Base-by-base conservation (phyloP, 2,888 invertebrate genomes). In the Oscheius myriophilus region DNA sequence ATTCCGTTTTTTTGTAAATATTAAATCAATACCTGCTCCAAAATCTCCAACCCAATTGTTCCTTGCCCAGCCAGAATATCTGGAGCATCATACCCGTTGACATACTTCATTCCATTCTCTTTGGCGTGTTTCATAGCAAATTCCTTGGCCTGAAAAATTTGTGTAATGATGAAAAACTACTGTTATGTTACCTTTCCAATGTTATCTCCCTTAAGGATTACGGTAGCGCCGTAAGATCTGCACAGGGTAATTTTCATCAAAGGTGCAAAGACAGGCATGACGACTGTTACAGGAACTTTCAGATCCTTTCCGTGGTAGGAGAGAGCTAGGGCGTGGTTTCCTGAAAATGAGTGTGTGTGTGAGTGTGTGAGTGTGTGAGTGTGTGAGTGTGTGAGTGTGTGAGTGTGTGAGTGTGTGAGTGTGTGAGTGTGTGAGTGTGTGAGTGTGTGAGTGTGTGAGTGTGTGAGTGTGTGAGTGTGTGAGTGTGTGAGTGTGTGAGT, bases 21-120 rank as follows among this genome's bases (percentile, higher is more conserved):
- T 16, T 1, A 1, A 9, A n/a, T 11, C 46, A 18, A n/a, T 12
- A 81, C 81, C 87, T 96, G 94, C 84, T 95, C 94, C 26, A 94
- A 87, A 70, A 96, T 94, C 89, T 96, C 96, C 81, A 96, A 88
- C 0, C 94, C 96, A 84, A 95, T 91, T 0, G 96, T 96, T 12
- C 96, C 96, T 87, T 95, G 95, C 0, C 96, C 96, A 0, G 95
- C 93, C 90, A 96, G 92, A 73, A 96, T 94, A 87, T 95, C 92
- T 0, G 95, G 95, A 87, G 96, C 94, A 87, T 96, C 96, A 86
- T 95, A 96, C 1, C 93, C 93, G 85, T 96, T 96, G 43, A 96
- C 92, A 84, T 96, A 96, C 25, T 91, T 90, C 64, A 92, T 89
- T 0, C 90, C 90, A 68, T 90, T 89, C 70, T 93, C 91, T 83